These are phyloP conservation scores for Cyclophora punctaria DNA, from an alignment of 2,888 invertebrate genomes.

Conservation along the genomic window DNA sequence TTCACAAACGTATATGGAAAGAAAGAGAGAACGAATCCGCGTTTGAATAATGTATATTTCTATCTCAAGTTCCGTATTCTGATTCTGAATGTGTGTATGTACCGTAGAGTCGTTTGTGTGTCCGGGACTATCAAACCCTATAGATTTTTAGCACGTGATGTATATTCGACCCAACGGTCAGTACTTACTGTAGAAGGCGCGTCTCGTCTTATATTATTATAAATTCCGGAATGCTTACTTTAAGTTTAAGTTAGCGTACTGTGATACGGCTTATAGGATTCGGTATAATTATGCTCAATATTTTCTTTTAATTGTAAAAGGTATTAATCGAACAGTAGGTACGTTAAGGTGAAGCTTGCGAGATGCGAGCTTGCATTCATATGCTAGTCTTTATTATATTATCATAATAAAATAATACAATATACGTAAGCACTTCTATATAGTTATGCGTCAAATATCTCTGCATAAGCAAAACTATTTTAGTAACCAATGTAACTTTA, in stretches of 20 bases:
- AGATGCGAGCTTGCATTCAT: conserved; percentile 33
- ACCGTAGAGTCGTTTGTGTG: neutral
- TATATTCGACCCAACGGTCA: conserved; percentile 21
- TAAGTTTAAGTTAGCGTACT: conserved; percentile 61
- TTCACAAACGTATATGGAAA: too few relatives aligned
- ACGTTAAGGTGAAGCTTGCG: conserved; percentile 28
- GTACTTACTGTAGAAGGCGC: neutral
- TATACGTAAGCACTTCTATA: conserved; percentile 51
- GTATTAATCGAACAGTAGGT: conserved; percentile 38
- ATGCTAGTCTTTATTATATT: conserved; percentile 71
- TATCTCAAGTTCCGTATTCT: neutral
- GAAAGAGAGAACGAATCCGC: too few relatives aligned
- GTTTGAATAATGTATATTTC: neutral
- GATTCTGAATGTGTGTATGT: neutral
- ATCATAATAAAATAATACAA: conserved; percentile 50
- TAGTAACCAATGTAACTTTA: conserved; percentile 44
- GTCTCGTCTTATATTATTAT: neutral
- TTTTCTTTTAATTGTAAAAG: conserved; percentile 40
- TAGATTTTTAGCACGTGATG: neutral
- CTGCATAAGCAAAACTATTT: conserved; percentile 34
- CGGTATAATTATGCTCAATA: conserved; percentile 60
- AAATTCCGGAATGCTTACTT: conserved; percentile 11
- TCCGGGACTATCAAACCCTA: neutral
- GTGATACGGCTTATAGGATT: conserved; percentile 65
- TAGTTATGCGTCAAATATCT: conserved; percentile 39